These are phyloP conservation scores for Kradibia gibbosae DNA, from an alignment of 1,140 invertebrate species.

Conservation along the genomic window DNA sequence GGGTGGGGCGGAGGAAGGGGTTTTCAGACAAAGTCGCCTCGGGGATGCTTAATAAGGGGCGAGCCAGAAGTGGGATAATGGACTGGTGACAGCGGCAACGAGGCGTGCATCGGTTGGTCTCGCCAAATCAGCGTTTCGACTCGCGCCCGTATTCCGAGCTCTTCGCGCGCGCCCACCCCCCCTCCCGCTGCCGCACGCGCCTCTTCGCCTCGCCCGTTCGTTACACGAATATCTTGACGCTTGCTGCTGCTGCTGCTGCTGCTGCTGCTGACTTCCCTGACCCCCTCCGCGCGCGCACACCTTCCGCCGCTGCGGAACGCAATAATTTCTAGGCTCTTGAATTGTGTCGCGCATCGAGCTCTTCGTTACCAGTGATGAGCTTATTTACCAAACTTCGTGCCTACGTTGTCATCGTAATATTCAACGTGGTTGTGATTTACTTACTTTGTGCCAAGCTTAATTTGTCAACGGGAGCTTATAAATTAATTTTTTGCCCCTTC, in stretches of 20 bases:
- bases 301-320: neutral
- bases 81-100: conserved; percentile 69
- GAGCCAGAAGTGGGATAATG: conserved; percentile 48
- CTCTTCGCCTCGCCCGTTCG: no score
- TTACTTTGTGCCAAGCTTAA: neutral
- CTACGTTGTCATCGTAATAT: neutral
- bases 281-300: conserved; percentile 3
- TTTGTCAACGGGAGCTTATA: neutral
- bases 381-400: neutral
- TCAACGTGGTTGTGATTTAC: neutral
- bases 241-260: no score
- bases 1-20: no score
- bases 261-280: no score
- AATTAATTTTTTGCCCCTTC: neutral
- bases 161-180: neutral
- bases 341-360: neutral
- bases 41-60: neutral
- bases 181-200: neutral
- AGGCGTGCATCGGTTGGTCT: conserved; percentile 71
- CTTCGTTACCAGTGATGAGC: neutral
- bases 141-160: no score
- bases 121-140: conserved; percentile 66
- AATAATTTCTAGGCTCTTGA: conserved; percentile 14
- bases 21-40: neutral
- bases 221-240: conserved; percentile 18